Conservation (phyloP, 2,113 vertebrate genomes). For the Theropithecus gelada region DNA sequence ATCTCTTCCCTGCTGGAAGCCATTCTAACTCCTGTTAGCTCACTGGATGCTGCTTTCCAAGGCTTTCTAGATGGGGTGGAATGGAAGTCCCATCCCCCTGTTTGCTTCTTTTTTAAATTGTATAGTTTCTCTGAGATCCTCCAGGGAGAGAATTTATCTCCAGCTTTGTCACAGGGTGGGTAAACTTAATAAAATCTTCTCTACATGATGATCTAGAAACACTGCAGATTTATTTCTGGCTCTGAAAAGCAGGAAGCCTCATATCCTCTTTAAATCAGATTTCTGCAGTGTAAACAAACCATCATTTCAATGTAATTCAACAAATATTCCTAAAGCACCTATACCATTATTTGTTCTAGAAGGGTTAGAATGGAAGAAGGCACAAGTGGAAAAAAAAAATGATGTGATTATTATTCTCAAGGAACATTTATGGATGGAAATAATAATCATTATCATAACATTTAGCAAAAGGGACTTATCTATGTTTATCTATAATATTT, state of each 20-base stretch:
- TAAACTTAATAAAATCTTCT: constrained; percentile 33
- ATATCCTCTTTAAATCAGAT: constrained; percentile 33
- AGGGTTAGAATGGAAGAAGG: neutral
- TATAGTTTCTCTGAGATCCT: constrained; percentile 9
- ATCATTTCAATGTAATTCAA: neutral
- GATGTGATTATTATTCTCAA: neutral
- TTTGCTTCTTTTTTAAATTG: neutral
- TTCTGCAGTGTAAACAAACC: constrained; percentile 13
- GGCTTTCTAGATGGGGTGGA: neutral
- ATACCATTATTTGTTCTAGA: neutral
- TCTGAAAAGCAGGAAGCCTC: neutral
- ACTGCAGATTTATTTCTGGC: neutral
- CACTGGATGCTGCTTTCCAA: neutral
- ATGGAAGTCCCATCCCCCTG: neutral
- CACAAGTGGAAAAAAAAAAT: neutral
- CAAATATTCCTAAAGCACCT: neutral
- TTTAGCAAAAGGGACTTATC: neutral
- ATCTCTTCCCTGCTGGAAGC: neutral
- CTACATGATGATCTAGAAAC: constrained; percentile 22
- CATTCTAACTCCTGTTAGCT: neutral
- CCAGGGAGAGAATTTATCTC: neutral
- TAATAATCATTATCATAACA: neutral
- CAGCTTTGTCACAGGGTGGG: neutral
- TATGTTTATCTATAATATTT: neutral
- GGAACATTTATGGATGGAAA: neutral